Evolutionary conservation across 2,797 vertebrate species (phyloP).

Genomic region (Aphelocoma californica): DNA sequence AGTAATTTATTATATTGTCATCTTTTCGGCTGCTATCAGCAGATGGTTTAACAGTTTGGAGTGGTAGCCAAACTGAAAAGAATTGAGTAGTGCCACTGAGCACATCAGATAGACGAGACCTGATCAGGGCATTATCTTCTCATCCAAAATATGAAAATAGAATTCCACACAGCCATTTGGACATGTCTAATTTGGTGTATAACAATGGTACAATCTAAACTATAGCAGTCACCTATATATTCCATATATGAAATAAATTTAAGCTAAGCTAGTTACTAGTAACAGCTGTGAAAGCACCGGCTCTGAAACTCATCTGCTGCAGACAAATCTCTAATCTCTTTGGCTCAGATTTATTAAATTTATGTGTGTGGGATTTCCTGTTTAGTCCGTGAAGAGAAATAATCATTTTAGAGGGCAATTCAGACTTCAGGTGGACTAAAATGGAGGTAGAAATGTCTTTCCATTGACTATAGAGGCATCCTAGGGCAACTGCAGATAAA

Average conservation of each 20-base stretch:
- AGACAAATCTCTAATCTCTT: slow-evolving; percentile 68
- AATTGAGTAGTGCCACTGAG: slow-evolving; percentile 9
- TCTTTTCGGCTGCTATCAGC: slow-evolving; percentile 17
- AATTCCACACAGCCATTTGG: background rate
- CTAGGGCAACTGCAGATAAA: slow-evolving; percentile 20
- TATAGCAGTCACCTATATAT: background rate
- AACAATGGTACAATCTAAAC: background rate
- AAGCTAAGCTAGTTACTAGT: slow-evolving; percentile 52
- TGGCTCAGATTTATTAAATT: slow-evolving; percentile 65
- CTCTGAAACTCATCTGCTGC: slow-evolving; percentile 56
- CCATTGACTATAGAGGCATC: background rate
- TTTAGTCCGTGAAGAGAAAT: slow-evolving; percentile 38
- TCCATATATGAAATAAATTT: slow-evolving; percentile 31
- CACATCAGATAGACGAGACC: background rate
- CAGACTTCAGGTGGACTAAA: slow-evolving; percentile 38
- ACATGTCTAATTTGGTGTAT: background rate
- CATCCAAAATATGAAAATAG: background rate
- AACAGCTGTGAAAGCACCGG: slow-evolving; percentile 57
- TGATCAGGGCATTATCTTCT: slow-evolving; percentile 25
- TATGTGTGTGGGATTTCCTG: slow-evolving; percentile 51
- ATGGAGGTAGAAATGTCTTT: background rate
- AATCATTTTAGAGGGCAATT: slow-evolving; percentile 53
- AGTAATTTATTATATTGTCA: slow-evolving; percentile 47
- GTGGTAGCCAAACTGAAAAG: slow-evolving; percentile 12
- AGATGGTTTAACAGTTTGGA: slow-evolving; percentile 52